A percentile compares a stretch with the other conserved stretches of the same genome.
Evolutionary conservation across 2,888 invertebrate genomes (phyloP).

Genomic region (Synergus japonicus): DNA sequence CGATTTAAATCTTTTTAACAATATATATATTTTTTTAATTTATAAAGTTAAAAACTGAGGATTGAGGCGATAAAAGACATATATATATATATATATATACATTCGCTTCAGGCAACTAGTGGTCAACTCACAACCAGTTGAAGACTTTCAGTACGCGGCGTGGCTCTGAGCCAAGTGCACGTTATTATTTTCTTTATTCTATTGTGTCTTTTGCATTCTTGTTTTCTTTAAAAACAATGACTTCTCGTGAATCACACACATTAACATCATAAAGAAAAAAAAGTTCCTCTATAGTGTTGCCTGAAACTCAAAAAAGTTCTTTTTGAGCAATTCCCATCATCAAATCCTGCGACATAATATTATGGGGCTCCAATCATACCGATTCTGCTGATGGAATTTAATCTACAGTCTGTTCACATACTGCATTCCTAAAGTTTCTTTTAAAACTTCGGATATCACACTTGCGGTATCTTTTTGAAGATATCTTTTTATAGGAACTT

Average conservation of each 20-base stretch:
- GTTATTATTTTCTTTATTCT: neutral
- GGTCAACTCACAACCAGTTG: no score
- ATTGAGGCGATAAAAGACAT: no score
- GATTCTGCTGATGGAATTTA: constrained; percentile 7
- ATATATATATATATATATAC: no score
- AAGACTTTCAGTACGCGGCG: constrained; percentile 15
- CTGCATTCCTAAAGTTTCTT: constrained; percentile 13
- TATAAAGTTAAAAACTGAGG: no score
- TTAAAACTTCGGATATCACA: neutral
- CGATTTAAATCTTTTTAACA: no score
- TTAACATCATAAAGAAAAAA: neutral
- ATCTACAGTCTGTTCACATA: constrained; percentile 15
- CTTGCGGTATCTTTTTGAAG: neutral
- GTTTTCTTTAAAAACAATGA: constrained; percentile 8
- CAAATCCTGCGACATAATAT: neutral
- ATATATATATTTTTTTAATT: no score
- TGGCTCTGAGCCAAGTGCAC: constrained; percentile 7
- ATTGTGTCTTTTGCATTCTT: neutral
- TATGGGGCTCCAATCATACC: neutral
- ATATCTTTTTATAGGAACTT: neutral
- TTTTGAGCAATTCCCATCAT: neutral
- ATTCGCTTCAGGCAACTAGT: no score
- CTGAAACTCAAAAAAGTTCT: neutral
- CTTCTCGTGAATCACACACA: neutral
- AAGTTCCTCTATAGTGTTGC: neutral